Percentiles rank a stretch among this genome's conserved stretches.
These are phyloP conservation scores for Ganaspis sp. DNA, from an alignment of 1,140 invertebrate species.

Conservation along the genomic window DNA sequence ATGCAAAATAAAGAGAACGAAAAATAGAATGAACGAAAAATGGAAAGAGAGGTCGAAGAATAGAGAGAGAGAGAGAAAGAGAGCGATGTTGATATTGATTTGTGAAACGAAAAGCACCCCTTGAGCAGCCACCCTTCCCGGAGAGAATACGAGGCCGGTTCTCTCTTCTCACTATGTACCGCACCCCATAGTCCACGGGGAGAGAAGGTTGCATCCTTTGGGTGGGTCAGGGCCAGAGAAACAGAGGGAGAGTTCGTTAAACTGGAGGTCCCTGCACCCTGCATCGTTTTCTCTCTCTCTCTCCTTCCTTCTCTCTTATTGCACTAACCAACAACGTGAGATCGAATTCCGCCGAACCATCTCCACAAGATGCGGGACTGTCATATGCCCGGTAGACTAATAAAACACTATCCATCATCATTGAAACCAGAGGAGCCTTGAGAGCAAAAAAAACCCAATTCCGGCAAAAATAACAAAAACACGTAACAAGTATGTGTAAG, in stretches of 20 bases:
- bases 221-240: conserved; percentile 72
- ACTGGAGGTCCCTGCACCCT: conserved; percentile 64
- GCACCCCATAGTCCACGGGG: conserved; percentile 21
- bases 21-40: no score
- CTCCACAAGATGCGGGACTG: conserved; percentile 12
- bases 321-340: conserved; percentile 27
- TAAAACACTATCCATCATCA: no score
- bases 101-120: conserved; percentile 66
- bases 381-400: not conserved
- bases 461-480: no score
- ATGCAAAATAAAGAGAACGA: no score
- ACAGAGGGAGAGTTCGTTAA: conserved; percentile 63
- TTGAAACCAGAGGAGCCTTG: no score
- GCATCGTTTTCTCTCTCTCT: conserved; percentile 21
- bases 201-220: conserved; percentile 69
- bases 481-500: no score
- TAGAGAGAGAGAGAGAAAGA: conserved; percentile 16
- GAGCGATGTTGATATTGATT: conserved; percentile 70
- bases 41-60: no score
- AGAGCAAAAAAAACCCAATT: no score
- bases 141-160: conserved; percentile 45
- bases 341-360: conserved; percentile 36
- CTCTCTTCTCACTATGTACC: conserved; percentile 24
- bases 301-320: conserved; percentile 14
- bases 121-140: conserved; percentile 47